Evolutionary conservation across 2,113 vertebrate genomes (phyloP).

Genomic region (Marmota monax): DNA sequence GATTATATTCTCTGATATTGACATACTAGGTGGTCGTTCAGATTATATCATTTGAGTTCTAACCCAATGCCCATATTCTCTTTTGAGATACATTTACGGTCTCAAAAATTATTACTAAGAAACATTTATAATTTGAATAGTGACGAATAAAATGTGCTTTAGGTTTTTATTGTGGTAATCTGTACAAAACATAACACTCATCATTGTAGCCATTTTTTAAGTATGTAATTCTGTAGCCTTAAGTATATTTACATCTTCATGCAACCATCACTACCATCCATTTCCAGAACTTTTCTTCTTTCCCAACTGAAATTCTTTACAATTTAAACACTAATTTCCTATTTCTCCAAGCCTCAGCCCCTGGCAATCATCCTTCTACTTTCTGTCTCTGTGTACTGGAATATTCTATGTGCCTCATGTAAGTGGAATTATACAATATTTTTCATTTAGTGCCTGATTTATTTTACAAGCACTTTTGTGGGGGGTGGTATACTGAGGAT

Average conservation of each 20-base stretch:
- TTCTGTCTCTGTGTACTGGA: background rate
- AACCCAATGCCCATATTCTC: background rate
- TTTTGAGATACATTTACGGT: background rate
- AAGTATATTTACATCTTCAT: background rate
- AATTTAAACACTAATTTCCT: background rate
- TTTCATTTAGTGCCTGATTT: background rate
- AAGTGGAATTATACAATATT: background rate
- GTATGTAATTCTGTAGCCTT: background rate
- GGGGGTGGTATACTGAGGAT: background rate
- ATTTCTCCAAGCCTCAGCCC: background rate
- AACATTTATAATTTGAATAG: background rate
- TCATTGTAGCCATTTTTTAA: conserved; percentile 6
- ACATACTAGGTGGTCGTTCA: background rate
- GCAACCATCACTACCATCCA: background rate
- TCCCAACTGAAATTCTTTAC: background rate
- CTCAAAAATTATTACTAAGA: background rate
- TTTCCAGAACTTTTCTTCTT: background rate
- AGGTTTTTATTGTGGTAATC: background rate
- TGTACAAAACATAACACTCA: background rate
- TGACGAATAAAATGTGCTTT: conserved; percentile 40
- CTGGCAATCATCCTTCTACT: background rate
- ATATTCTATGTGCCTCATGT: background rate
- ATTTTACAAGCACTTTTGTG: background rate
- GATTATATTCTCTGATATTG: conserved; percentile 17
- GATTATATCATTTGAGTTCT: conserved; percentile 20